These are phyloP conservation scores for Yponomeuta malinellus DNA, from an alignment of 2,888 invertebrate species.

Conservation along the genomic window DNA sequence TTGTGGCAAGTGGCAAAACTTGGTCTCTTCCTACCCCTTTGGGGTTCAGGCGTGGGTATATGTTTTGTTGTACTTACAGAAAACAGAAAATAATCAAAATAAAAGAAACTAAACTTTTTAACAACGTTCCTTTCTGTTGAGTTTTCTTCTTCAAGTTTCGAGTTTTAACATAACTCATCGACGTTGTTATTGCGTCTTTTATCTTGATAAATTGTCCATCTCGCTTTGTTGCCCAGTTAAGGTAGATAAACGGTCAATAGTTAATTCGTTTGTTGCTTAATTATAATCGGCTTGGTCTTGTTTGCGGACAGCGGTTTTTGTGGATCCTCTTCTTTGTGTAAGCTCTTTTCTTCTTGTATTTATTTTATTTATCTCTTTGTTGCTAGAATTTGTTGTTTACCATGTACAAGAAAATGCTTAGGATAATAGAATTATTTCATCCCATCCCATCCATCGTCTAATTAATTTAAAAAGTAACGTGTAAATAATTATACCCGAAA, in stretches of 20 bases:
- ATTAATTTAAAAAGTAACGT: no score
- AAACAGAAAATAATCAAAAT: no score
- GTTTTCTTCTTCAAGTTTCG: constrained; percentile 20
- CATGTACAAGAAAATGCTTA: background rate
- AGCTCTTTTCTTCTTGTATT: background rate
- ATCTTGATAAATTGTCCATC: constrained; percentile 38
- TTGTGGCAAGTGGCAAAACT: no score
- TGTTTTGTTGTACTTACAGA: no score
- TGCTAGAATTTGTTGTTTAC: background rate
- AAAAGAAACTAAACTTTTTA: no score
- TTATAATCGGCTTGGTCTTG: constrained; percentile 13
- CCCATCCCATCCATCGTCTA: no score
- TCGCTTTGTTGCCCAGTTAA: constrained; percentile 23
- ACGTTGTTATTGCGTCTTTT: constrained; percentile 36
- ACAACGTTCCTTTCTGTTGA: background rate
- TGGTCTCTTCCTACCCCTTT: no score
- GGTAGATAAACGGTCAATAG: constrained; percentile 24
- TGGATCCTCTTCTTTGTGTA: background rate
- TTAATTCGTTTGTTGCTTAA: constrained; percentile 28
- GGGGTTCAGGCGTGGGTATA: no score
- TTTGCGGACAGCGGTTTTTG: background rate
- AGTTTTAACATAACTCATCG: constrained; percentile 34
- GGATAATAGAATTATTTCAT: no score
- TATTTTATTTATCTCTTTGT: background rate
- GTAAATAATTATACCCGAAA: no score